Conservation (phyloP, 2,113 vertebrate genomes). For the Cyanoramphus novaezelandiae region DNA sequence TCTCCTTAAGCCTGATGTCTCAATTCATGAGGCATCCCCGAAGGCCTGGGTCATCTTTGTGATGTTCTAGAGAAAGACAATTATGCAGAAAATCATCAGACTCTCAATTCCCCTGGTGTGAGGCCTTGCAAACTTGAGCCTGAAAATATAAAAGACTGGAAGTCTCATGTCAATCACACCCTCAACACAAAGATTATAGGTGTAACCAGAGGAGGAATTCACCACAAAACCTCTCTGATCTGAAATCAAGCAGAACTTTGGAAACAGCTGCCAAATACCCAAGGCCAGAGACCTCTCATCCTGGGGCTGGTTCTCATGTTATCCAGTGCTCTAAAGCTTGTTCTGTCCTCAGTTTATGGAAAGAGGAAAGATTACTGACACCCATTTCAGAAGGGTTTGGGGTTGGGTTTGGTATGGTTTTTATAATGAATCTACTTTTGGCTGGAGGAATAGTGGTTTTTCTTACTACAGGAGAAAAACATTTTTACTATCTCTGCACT, state of each 20-base stretch:
- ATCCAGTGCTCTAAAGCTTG: not conserved
- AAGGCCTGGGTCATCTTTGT: not conserved
- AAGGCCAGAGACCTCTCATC: not conserved
- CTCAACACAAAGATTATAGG: conserved; percentile 29
- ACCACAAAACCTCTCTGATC: conserved; percentile 26
- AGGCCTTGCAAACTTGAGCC: conserved; percentile 1
- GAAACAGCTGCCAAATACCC: conserved; percentile 14
- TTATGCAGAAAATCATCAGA: not conserved
- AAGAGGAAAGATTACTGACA: not conserved
- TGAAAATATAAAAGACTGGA: conserved; percentile 29
- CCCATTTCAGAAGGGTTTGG: not conserved
- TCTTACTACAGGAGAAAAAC: not conserved
- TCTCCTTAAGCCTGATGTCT: not conserved
- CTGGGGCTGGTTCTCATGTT: not conserved
- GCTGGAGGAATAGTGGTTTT: not conserved
- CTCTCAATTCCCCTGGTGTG: not conserved
- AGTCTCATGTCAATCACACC: conserved; percentile 34
- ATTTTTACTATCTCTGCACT: not conserved
- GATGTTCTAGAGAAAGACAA: not conserved
- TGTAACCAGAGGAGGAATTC: conserved; percentile 43
- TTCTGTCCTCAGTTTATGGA: not conserved
- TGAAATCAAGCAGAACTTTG: conserved; percentile 47
- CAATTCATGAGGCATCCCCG: not conserved
- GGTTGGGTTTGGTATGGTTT: not conserved
- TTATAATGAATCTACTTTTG: not conserved